Base-by-base conservation (phyloP, 2,888 invertebrate species). In the Drosophila dives region DNA sequence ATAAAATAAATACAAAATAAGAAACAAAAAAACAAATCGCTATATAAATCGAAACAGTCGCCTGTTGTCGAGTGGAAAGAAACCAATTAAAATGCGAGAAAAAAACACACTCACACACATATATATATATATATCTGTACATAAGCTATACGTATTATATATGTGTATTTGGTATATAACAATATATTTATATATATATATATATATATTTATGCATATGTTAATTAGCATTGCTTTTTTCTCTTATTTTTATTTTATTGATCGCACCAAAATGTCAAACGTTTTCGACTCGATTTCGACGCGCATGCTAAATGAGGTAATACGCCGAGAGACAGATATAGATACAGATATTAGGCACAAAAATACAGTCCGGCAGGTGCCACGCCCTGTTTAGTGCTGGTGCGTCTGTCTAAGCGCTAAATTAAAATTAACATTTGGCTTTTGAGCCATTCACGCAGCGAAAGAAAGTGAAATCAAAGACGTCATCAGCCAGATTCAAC, bases 221-320 rank as follows among this genome's bases (percentile, higher is more conserved):
- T 86, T 86, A 86, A 86, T 86, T 86, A 88, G 82, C 78, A 86
- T 78, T 89, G 89, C 75, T 83, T 86, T 83, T 75, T 76, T 76
- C 55, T 71, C 8, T 12, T 0, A 55, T 66, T 66, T 80, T 58
- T 73, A 53, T 72, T 86, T 88, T 87, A 89, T 87, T 87, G 89
- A 78, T 81, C 84, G 79, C 86, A 86, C 84, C 78, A 85, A 87
- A 87, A 87, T 89, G 89, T 87, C 87, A 89, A 89, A 87, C 85
- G 89, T 79, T 89, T 84, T 84, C 77, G 81, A 75, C 69, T 77
- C 72, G 68, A 11, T 72, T 67, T 62, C 60, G 50, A 56, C 76
- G 59, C 54, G 72, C 66, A 51, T 77, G 65, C 64, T 73, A 78
- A 86, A 86, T 87, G 86, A 87, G 89, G 86, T 87, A 87, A 87